These are phyloP conservation scores for Aporophyla lueneburgensis DNA, from an alignment of 2,888 invertebrate genomes.

Conservation along the genomic window DNA sequence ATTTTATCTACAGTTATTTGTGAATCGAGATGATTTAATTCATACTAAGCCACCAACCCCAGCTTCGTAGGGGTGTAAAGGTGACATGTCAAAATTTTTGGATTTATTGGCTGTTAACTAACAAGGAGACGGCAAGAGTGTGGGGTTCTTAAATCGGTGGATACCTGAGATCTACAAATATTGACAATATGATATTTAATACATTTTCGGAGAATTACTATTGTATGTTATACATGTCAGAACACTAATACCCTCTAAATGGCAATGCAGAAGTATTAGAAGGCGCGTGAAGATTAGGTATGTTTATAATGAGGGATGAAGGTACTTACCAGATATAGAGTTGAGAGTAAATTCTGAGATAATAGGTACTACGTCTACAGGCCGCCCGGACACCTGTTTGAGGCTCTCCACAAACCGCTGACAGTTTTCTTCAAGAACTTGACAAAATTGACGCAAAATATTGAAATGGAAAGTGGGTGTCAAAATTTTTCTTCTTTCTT, in stretches of 20 bases:
- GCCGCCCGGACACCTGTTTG: conserved; percentile 68
- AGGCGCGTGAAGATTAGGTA: too few relatives aligned
- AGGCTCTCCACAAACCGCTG: conserved; percentile 81
- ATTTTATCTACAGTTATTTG: neutral
- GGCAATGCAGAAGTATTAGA: neutral
- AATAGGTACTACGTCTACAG: conserved; percentile 88
- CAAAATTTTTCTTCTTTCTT: conserved; percentile 90
- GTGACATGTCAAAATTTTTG: neutral
- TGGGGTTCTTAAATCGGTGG: too few relatives aligned
- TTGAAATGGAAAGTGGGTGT: conserved; percentile 93
- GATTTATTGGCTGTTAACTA: too few relatives aligned
- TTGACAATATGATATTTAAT: too few relatives aligned
- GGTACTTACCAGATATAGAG: conserved; percentile 91
- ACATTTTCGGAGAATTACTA: too few relatives aligned
- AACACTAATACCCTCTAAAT: neutral
- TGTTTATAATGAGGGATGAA: neutral
- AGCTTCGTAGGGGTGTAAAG: neutral
- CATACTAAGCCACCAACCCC: neutral
- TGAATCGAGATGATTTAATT: neutral
- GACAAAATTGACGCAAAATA: conserved; percentile 86
- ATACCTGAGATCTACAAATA: too few relatives aligned
- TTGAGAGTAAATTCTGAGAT: conserved; percentile 91
- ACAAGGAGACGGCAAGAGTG: too few relatives aligned
- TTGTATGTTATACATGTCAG: neutral
- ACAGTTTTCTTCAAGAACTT: conserved; percentile 85